Base-by-base conservation (phyloP, 53 echinoderm and acorn worm species). In the Crossaster papposus region DNA sequence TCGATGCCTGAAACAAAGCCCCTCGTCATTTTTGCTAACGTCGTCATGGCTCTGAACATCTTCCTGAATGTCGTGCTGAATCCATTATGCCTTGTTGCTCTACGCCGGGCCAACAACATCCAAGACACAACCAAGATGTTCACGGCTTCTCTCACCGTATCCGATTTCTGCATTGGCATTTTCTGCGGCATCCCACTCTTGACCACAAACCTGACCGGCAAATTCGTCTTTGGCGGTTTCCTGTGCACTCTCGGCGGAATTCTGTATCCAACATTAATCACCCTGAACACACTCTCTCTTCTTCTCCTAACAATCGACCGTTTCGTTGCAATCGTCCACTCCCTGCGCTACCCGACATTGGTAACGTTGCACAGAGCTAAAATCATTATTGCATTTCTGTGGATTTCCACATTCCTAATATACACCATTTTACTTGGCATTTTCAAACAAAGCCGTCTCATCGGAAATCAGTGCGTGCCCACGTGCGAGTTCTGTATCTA, bases 341-440 rank as follows among this genome's bases (percentile, higher is more conserved):
- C 80, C 15, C 80, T 80, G 80, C 80, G 58, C n/a, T 80, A 80
- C 58, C 80, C 80, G 6, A 80, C 28, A 4, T 37, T 80, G 17
- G 6, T 80, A 32, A 86, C 86, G 12, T 2, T 31, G 2, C 22
- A 24, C 7, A 72, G 54, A 68, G 15, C 86, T 6, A 86, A 54
- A 54, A 11, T 80, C 54, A 58, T 33, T 23, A 55, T 55, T 28
- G 55, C 62, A 11, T 26, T 50, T 3, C 9, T 32, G 9, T 55
- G 58, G 80, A 14, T 20, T 2, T 11, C 32, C 31, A 55, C 30
- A 15, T 10, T 80, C 33, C 14, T 30, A 14, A 28, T 17, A 24
- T 80, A 58, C 20, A 20, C 18, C 30, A 31, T 80, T 23, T 14
- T 80, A 37, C 55, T 31, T 8, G 80, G 80, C 58, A 1, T 80